Evolutionary conservation across 2,113 vertebrate species (phyloP).

Genomic region (Columba livia): DNA sequence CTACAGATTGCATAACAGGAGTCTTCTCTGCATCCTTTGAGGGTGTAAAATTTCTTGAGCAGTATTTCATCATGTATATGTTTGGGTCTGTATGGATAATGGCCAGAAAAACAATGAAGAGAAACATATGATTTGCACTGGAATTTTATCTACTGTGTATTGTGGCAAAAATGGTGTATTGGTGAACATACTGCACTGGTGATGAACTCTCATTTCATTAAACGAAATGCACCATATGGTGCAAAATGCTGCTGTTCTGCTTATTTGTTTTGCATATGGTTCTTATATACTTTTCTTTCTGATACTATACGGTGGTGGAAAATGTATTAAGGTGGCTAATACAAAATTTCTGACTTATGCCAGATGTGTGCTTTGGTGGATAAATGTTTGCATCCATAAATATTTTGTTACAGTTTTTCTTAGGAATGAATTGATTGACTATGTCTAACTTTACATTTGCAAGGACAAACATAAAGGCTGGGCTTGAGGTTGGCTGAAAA

Average conservation of each 20-base stretch:
- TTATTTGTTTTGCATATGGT: neutral
- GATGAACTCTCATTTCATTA: neutral
- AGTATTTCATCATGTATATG: neutral
- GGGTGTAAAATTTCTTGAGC: neutral
- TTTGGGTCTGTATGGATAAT: neutral
- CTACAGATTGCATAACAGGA: neutral
- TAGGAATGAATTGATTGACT: neutral
- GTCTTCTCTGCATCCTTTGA: neutral
- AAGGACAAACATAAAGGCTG: slow-evolving; percentile 21
- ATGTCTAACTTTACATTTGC: neutral
- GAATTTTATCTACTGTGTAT: neutral
- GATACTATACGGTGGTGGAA: neutral
- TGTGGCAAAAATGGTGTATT: neutral
- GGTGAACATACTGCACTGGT: neutral
- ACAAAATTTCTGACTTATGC: neutral
- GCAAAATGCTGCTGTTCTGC: neutral
- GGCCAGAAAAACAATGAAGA: neutral
- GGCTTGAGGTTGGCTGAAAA: slow-evolving; percentile 20
- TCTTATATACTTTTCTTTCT: neutral
- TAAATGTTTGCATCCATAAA: neutral
- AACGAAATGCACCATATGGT: slow-evolving; percentile 4
- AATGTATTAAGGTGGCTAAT: neutral
- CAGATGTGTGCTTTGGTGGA: neutral
- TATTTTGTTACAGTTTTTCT: neutral
- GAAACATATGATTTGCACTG: neutral